A percentile compares a stretch with the other conserved stretches of the same genome.
Conservation (phyloP, 2,888 invertebrate genomes). For the Lycophotia porphyrea region DNA sequence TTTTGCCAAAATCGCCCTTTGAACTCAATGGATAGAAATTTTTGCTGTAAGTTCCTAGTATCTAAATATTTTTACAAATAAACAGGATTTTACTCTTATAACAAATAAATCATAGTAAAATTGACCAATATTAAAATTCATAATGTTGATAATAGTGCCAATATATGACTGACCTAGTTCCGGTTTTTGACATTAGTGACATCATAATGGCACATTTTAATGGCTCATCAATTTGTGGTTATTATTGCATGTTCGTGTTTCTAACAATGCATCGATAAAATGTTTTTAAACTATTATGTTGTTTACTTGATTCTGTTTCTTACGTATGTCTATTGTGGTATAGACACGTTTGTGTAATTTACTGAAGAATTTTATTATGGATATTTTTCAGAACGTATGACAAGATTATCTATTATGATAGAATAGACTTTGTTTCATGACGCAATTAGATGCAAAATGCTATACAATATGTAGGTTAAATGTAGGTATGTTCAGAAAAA, state of each 20-base stretch:
- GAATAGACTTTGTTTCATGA: neutral
- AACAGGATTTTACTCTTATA: neutral
- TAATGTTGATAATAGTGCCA: neutral
- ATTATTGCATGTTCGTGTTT: constrained; percentile 11
- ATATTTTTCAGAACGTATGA: constrained; percentile 8
- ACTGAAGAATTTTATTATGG: constrained; percentile 13
- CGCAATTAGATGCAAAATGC: too few species aligned
- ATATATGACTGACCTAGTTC: constrained; percentile 36
- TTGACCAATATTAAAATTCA: neutral
- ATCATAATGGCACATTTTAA: constrained; percentile 26
- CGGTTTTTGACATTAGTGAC: constrained; percentile 43
- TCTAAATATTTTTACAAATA: neutral
- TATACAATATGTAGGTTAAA: neutral
- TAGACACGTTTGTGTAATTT: constrained; percentile 27
- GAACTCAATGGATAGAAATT: neutral
- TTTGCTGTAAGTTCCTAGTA: neutral
- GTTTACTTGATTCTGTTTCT: constrained; percentile 23
- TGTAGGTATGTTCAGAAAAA: neutral
- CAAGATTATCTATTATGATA: neutral
- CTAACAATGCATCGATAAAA: constrained; percentile 39
- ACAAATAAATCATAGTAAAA: neutral
- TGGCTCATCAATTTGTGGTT: constrained; percentile 42
- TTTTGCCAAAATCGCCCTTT: neutral
- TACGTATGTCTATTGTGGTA: constrained; percentile 10
- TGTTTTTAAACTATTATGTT: neutral